Conservation (phyloP, 1,140 invertebrate genomes). For the Pentalonia nigronervosa region DNA sequence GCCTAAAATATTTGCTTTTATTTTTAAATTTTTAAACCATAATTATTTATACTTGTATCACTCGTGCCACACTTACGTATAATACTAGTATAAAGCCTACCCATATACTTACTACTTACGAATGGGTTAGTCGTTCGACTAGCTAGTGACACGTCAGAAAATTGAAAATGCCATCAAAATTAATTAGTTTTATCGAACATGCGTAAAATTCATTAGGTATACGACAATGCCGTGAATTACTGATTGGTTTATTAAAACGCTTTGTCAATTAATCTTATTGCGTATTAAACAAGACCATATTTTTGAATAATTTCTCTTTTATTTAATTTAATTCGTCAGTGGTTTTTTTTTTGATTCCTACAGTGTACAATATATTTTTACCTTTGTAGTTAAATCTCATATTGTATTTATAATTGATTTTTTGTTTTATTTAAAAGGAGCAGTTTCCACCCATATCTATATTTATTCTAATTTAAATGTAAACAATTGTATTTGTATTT, state of each 20-base stretch:
- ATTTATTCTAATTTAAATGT: too few species aligned
- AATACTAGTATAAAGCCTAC: background rate
- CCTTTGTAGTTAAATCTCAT: background rate
- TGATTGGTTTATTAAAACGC: background rate
- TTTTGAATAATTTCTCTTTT: background rate
- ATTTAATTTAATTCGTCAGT: background rate
- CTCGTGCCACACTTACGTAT: too few species aligned
- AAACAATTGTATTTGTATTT: too few species aligned
- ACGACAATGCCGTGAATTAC: background rate
- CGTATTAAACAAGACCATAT: background rate
- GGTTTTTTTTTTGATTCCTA: background rate
- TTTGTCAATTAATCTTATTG: background rate
- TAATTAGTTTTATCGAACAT: background rate
- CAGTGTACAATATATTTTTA: background rate
- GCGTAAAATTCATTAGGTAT: background rate
- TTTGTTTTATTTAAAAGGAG: too few species aligned
- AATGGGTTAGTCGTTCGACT: background rate
- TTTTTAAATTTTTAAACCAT: background rate
- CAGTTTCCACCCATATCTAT: too few species aligned
- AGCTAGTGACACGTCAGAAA: background rate
- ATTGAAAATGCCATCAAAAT: background rate
- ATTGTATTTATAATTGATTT: background rate
- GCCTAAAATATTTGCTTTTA: too few species aligned
- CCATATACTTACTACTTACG: background rate
- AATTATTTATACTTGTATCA: background rate